Evolutionary conservation across 2,888 invertebrate species (phyloP).

Genomic region (Chymomyza fuscimana): DNA sequence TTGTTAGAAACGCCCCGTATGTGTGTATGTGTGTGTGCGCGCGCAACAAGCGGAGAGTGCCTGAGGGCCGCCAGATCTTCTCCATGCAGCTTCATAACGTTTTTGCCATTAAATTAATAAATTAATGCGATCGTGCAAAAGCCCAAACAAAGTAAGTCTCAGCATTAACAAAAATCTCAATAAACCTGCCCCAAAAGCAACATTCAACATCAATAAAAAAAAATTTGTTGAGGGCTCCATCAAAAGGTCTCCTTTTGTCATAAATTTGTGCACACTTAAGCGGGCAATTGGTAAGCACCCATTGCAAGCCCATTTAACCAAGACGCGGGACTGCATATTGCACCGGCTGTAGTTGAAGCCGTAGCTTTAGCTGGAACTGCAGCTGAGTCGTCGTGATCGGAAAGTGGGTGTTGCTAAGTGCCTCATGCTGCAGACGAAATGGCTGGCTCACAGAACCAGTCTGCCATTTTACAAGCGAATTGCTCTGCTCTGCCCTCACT

Average conservation of each 20-base stretch:
- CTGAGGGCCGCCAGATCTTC: background rate
- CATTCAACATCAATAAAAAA: slow-evolving; percentile 46
- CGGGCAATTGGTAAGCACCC: slow-evolving; percentile 11
- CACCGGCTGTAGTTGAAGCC: slow-evolving; percentile 28
- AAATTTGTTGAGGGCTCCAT: slow-evolving; percentile 34
- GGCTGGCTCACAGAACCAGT: slow-evolving; percentile 65
- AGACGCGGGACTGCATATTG: slow-evolving; percentile 39
- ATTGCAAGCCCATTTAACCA: slow-evolving; percentile 1
- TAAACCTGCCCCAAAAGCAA: slow-evolving; percentile 17
- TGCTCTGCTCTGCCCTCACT: slow-evolving; percentile 17
- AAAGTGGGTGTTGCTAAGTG: slow-evolving; percentile 71
- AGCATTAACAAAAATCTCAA: slow-evolving; percentile 63
- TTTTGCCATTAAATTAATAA: slow-evolving; percentile 78
- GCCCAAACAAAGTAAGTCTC: slow-evolving; percentile 27
- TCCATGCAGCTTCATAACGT: slow-evolving; percentile 61
- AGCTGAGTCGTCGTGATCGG: slow-evolving; percentile 45
- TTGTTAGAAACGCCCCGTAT: slow-evolving; percentile 76
- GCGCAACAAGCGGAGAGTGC: slow-evolving; percentile 23
- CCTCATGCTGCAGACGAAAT: slow-evolving; percentile 62
- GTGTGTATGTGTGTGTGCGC: slow-evolving; percentile 37
- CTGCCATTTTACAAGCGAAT: slow-evolving; percentile 66
- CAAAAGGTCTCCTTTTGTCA: slow-evolving; percentile 54
- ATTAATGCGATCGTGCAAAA: slow-evolving; percentile 74
- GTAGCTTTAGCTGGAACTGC: background rate
- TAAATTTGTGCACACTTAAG: slow-evolving; percentile 49